Evolutionary conservation across 2,797 vertebrate species (phyloP).

Genomic region (Prunella strophiata): DNA sequence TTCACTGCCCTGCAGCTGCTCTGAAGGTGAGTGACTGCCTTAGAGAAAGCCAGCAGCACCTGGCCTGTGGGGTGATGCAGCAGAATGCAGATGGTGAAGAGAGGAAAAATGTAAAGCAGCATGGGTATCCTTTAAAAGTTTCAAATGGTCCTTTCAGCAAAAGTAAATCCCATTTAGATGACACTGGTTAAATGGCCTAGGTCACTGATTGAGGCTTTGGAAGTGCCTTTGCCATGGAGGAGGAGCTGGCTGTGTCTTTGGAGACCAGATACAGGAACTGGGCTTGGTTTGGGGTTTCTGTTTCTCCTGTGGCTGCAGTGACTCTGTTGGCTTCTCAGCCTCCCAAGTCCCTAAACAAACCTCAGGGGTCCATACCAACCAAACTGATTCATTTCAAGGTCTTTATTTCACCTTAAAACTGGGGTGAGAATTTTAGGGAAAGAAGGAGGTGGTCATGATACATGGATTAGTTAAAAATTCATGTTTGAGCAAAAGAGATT

Average conservation of each 20-base stretch:
- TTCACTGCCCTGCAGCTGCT: neutral
- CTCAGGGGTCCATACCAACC: neutral
- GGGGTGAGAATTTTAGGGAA: neutral
- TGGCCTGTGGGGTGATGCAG: neutral
- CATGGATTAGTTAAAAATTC: neutral
- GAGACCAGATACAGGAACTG: neutral
- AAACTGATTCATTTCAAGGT: neutral
- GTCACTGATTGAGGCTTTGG: neutral
- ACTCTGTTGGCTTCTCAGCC: neutral
- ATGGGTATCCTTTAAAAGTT: neutral
- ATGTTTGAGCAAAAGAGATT: neutral
- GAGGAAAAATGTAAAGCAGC: neutral
- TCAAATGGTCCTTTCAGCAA: neutral
- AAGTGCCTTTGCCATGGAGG: neutral
- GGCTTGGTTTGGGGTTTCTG: neutral
- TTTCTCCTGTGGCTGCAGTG: neutral
- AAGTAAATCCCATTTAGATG: neutral
- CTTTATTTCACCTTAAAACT: neutral
- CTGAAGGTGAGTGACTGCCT: conserved; percentile 19
- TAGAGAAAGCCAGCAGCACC: neutral
- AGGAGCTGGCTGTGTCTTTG: neutral
- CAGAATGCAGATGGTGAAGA: neutral
- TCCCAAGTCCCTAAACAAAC: neutral
- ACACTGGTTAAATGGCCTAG: neutral
- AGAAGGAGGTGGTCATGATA: neutral